These are phyloP conservation scores for Neomonachus schauinslandi DNA, from an alignment of 2,113 vertebrate species.

Conservation along the genomic window DNA sequence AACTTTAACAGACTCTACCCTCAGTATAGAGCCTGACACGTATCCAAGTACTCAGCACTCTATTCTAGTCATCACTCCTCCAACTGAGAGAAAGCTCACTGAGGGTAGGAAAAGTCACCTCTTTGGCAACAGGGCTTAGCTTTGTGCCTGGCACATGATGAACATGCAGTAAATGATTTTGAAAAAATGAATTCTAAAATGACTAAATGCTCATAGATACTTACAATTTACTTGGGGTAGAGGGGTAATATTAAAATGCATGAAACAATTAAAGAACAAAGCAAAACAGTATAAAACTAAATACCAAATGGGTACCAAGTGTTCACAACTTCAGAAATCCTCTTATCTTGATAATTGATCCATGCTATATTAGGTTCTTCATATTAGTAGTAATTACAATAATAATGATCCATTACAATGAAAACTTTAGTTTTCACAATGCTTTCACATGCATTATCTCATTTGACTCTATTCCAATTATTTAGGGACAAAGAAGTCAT, in stretches of 20 bases:
- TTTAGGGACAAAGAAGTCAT: conserved; percentile 75
- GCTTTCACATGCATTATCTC: conserved; percentile 71
- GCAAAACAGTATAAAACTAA: conserved; percentile 66
- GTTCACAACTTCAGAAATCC: conserved; percentile 77
- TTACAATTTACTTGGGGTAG: conserved; percentile 44
- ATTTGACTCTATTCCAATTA: conserved; percentile 74
- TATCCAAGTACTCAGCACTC: not conserved
- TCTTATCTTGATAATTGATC: conserved; percentile 76
- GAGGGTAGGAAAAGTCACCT: not conserved
- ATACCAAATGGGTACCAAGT: conserved; percentile 55
- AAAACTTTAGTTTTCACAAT: conserved; percentile 76
- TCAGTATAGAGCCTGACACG: not conserved
- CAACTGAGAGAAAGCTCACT: not conserved
- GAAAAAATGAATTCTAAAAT: conserved; percentile 34
- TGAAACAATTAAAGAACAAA: conserved; percentile 68
- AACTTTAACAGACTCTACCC: not conserved
- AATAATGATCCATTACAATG: conserved; percentile 77
- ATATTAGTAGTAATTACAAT: conserved; percentile 80
- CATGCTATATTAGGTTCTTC: conserved; percentile 77
- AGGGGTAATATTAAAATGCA: conserved; percentile 63
- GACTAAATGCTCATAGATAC: conserved; percentile 26
- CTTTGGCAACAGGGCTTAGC: not conserved
- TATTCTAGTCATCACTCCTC: not conserved
- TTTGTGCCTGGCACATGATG: not conserved
- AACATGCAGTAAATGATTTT: not conserved